Conservation (phyloP, 2,113 vertebrate species). For the human region GRCh38 chr13:57680501-57681000, state of each 20-base stretch:
- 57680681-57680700: background rate
- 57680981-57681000: background rate
- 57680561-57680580: background rate
- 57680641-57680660: background rate
- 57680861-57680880: background rate
- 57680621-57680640: background rate
- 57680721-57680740: background rate
- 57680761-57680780: background rate
- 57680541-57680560: background rate
- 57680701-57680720: background rate
- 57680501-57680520: background rate
- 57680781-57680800: background rate
- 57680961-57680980: background rate
- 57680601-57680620: too few relatives aligned
- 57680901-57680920: background rate
- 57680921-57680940: background rate
- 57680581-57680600: too few relatives aligned
- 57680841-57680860: conserved; percentile 3
- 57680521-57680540: background rate
- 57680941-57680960: background rate
- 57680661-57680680: background rate
- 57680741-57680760: background rate
- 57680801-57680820: background rate
- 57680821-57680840: background rate
- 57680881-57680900: background rate